Percentiles rank a stretch among this genome's conserved stretches.
phyloP scores from a whole-genome alignment of 2,888 invertebrate species.

The Hyposoter didymator region DNA sequence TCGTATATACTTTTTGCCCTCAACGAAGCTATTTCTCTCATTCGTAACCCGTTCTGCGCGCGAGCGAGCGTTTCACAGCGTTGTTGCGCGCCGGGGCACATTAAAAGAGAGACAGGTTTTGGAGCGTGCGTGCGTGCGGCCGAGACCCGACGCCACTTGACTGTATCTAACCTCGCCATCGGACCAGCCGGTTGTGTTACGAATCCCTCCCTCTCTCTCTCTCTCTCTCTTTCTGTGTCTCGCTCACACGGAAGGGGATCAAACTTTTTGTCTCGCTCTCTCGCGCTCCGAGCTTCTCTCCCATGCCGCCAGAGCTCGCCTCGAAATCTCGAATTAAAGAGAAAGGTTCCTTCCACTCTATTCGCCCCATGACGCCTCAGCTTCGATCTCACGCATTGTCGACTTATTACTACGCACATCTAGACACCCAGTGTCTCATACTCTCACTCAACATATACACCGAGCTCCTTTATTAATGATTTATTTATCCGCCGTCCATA shows the following conservation, averaged over 20 bases:
- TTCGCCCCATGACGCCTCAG: conserved; percentile 7
- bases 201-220: not conserved
- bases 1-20: conserved; percentile 15
- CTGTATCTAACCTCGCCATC: conserved; percentile 38
- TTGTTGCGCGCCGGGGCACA: conserved; percentile 22
- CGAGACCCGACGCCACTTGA: conserved; percentile 59
- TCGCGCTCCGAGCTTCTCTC: conserved; percentile 5
- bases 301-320: conserved; percentile 4
- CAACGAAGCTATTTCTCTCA: conserved; percentile 51
- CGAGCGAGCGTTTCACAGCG: conserved; percentile 17
- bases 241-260: conserved; percentile 7
- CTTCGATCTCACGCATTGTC: conserved; percentile 22
- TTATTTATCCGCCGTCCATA: conserved; percentile 2
- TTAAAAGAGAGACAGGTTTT: conserved; percentile 52
- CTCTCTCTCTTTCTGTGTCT: conserved; percentile 27
- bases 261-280: not conserved
- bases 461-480: not conserved
- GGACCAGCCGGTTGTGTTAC: conserved; percentile 45
- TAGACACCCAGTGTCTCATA: not conserved
- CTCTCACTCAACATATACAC: not conserved
- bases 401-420: conserved; percentile 14
- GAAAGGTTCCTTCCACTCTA: conserved; percentile 42
- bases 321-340: conserved; percentile 46
- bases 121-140: conserved; percentile 53
- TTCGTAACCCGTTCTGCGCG: conserved; percentile 49